These are phyloP conservation scores for Notothenia rossii DNA, from an alignment of 2,113 vertebrate genomes.

Conservation along the genomic window DNA sequence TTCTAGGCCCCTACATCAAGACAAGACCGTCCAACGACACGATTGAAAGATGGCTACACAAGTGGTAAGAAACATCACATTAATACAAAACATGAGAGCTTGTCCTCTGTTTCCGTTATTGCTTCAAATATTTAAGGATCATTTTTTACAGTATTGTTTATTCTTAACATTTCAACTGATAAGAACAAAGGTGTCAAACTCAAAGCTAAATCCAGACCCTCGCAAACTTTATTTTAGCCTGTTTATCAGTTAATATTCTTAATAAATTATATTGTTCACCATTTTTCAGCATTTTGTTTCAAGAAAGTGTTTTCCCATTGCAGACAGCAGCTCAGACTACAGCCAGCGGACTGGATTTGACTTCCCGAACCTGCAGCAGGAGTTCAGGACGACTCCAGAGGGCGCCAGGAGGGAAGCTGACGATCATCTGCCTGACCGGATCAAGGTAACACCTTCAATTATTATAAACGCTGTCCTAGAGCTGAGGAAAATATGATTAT, in stretches of 20 bases:
- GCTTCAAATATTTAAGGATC: background rate
- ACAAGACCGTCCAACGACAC: slow-evolving; percentile 75
- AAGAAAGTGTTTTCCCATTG: background rate
- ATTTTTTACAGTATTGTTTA: background rate
- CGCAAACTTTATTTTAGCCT: no score
- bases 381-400: slow-evolving; percentile 86
- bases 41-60: slow-evolving; percentile 89
- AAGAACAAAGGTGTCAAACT: background rate
- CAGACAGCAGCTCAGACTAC: slow-evolving; percentile 94
- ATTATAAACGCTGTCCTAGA: background rate
- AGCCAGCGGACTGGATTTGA: slow-evolving; percentile 88
- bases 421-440: slow-evolving; percentile 89
- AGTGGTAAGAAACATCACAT: slow-evolving; percentile 87
- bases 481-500: background rate
- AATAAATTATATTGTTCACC: no score
- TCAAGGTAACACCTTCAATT: slow-evolving; percentile 86
- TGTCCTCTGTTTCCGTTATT: background rate
- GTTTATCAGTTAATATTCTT: no score
- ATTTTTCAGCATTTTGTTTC: background rate
- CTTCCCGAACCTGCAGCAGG: slow-evolving; percentile 82
- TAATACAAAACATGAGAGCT: background rate
- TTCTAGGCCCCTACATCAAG: slow-evolving; percentile 81
- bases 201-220: no score
- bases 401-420: slow-evolving; percentile 86
- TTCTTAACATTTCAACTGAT: background rate